phyloP scores from a whole-genome alignment of 2,113 vertebrate species.

The Seriola quinqueradiata region DNA sequence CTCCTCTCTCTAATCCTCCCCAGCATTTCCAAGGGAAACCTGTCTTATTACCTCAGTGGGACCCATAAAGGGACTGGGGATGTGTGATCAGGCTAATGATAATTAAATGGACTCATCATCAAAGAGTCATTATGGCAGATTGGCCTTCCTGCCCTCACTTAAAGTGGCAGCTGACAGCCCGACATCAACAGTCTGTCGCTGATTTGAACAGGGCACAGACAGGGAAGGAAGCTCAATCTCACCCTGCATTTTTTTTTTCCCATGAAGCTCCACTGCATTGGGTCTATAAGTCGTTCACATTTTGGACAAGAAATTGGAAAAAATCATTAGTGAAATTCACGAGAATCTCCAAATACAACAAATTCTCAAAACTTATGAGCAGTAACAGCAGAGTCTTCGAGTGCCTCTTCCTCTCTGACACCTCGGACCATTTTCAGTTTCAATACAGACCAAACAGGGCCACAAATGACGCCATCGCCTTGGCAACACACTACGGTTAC shows the following conservation, averaged over 20 bases:
- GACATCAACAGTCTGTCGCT: constrained; percentile 58
- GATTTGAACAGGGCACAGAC: constrained; percentile 40
- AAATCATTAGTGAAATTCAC: not conserved
- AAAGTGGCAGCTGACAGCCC: constrained; percentile 52
- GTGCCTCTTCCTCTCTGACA: too few species aligned
- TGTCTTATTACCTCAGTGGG: constrained; percentile 52
- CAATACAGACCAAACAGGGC: too few species aligned
- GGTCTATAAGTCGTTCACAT: not conserved
- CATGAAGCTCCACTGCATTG: not conserved
- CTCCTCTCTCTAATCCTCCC: constrained; percentile 7
- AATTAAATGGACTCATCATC: constrained; percentile 74
- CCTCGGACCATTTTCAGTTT: too few species aligned
- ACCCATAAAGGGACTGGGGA: constrained; percentile 61
- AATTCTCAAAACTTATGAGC: not conserved
- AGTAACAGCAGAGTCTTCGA: too few species aligned
- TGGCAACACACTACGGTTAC: too few species aligned
- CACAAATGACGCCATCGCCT: too few species aligned
- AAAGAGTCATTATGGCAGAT: constrained; percentile 68
- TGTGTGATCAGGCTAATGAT: constrained; percentile 66
- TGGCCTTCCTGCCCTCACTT: constrained; percentile 50
- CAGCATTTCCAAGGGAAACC: constrained; percentile 22
- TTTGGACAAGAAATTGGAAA: not conserved
- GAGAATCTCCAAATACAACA: not conserved
- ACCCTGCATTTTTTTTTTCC: not conserved
- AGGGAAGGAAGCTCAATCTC: not conserved